Evolutionary conservation across 2,113 vertebrate genomes (phyloP), one percentile per base, ranked within the genome.

Genomic region (Alethe diademata): DNA sequence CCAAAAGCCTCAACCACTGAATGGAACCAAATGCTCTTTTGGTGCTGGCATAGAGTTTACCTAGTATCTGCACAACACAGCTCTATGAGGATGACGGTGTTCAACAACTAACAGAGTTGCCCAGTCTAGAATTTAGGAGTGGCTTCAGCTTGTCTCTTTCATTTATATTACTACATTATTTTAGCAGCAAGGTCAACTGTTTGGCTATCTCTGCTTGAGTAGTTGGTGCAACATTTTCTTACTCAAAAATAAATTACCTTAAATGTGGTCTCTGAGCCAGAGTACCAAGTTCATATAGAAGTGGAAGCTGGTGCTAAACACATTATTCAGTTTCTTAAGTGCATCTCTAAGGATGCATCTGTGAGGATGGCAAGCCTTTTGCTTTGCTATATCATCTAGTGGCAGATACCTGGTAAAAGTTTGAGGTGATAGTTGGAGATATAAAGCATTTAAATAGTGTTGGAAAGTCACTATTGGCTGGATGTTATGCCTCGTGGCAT

Each of bases 401-500:
- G 20, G 9, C 11, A 58, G 38, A 45, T 74, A 62, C 5, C 31
- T 71, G 10, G 4, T n/a, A 12, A 84, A 42, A 58, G 12, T 48
- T 31, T 43, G 19, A 72, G 31, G 24, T 51, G 11, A 4, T 62
- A 22, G 1, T 4, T 76, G 18, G 36, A 88, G 25, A 43, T 29
- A 31, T 8, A 67, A 78, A 78, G 43, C 8, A 5, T 5, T 51
- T 70, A 33, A 79, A 56, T 23, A n/a, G 1, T 31, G 13, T 31
- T 38, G 25, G 11, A 48, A 65, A 57, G 19, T 54, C 29, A 60
- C 3, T 66, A 38, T 3, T 11, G 25, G 3, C 13, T 50, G 12
- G 25, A 13, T 3, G 25, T 53, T 31, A 42, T 45, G 7, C 4
- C 6, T 0, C 0, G 5, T 14, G 4, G 2, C 1, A 12, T 53